Conservation (phyloP, 2,888 invertebrate genomes). For the Hydriomena furcata region DNA sequence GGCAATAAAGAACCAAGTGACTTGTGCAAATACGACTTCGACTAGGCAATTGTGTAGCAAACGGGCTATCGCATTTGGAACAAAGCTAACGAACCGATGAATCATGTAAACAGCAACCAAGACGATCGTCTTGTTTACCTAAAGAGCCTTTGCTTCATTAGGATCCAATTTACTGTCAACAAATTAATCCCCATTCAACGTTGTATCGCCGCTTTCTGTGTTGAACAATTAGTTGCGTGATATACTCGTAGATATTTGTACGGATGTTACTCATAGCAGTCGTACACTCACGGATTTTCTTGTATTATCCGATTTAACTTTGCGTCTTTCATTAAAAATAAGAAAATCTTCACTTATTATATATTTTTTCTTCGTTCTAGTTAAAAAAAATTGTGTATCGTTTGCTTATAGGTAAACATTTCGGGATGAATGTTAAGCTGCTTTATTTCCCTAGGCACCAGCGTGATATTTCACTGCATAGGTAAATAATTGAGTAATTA, state of each 20-base stretch:
- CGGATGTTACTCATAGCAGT: neutral
- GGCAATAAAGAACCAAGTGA: slow-evolving; percentile 18
- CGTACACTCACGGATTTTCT: neutral
- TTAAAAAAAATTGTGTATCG: too few relatives aligned
- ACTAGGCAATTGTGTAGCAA: slow-evolving; percentile 38
- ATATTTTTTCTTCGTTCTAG: too few relatives aligned
- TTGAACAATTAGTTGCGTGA: slow-evolving; percentile 10
- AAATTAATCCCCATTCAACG: slow-evolving; percentile 73
- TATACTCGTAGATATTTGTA: neutral
- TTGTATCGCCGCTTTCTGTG: slow-evolving; percentile 39
- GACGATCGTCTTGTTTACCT: slow-evolving; percentile 82
- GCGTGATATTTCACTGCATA: slow-evolving; percentile 20
- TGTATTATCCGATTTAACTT: too few relatives aligned
- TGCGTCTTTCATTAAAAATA: too few relatives aligned
- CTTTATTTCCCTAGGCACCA: slow-evolving; percentile 9
- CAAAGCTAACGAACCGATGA: slow-evolving; percentile 82
- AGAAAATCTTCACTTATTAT: too few relatives aligned
- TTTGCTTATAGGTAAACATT: too few relatives aligned
- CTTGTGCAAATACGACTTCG: slow-evolving; percentile 24
- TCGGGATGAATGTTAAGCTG: neutral
- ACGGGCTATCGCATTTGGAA: slow-evolving; percentile 75
- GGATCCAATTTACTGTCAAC: slow-evolving; percentile 83
- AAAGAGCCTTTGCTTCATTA: slow-evolving; percentile 83
- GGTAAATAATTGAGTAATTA: slow-evolving; percentile 25
- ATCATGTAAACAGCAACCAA: slow-evolving; percentile 81